These are phyloP conservation scores for Leptopterna dolabrata DNA, from an alignment of 2,888 invertebrate genomes.

Conservation along the genomic window DNA sequence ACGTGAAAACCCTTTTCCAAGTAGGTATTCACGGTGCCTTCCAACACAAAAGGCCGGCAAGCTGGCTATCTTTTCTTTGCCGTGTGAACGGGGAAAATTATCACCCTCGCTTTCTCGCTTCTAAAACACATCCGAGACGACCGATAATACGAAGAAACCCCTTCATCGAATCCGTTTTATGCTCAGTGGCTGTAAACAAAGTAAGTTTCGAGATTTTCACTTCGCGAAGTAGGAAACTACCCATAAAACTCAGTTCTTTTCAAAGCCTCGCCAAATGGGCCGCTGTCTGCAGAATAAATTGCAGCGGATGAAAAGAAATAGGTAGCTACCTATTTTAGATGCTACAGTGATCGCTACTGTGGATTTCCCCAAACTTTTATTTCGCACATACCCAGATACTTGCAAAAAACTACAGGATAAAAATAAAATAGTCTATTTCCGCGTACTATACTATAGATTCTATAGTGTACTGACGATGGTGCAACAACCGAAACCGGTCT, in stretches of 20 bases:
- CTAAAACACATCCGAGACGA: not conserved
- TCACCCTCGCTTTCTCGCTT: constrained; percentile 1
- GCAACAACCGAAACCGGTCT: too few relatives aligned
- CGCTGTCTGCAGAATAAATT: not conserved
- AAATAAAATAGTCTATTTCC: too few relatives aligned
- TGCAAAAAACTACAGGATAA: too few relatives aligned
- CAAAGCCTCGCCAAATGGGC: not conserved
- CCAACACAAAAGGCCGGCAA: not conserved
- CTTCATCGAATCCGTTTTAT: not conserved
- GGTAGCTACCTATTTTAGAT: too few relatives aligned
- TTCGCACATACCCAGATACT: too few relatives aligned
- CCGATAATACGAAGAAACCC: not conserved
- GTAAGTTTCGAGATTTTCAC: not conserved
- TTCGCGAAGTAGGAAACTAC: not conserved
- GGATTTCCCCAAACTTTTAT: too few relatives aligned
- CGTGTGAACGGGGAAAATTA: not conserved
- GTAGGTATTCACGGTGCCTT: not conserved
- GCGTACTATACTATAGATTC: too few relatives aligned
- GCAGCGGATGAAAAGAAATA: too few relatives aligned
- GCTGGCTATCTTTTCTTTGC: not conserved
- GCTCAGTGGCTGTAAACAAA: not conserved
- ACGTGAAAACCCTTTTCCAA: too few relatives aligned
- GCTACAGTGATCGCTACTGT: too few relatives aligned
- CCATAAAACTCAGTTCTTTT: not conserved
- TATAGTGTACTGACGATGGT: too few relatives aligned